Evolutionary conservation across 2,113 vertebrate genomes (phyloP).

Genomic region (Nannospalax galili): DNA sequence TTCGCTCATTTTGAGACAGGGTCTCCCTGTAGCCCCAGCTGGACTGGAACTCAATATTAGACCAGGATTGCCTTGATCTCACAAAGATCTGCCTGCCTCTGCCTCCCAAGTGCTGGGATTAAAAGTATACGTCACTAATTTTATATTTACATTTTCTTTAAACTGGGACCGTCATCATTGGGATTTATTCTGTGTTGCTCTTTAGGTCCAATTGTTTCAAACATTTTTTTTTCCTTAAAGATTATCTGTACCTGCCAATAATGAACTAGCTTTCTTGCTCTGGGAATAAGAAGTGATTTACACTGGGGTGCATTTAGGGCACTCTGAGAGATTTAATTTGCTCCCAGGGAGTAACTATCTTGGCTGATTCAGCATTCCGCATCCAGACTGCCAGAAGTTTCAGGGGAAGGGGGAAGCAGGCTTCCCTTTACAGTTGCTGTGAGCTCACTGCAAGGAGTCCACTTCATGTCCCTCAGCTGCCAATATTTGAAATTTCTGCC

Average conservation of each 20-base stretch:
- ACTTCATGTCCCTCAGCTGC: background rate
- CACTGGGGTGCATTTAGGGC: background rate
- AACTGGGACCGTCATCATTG: background rate
- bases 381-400: background rate
- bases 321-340: background rate
- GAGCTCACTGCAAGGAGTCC: fast-evolving
- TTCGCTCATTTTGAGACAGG: too few relatives aligned
- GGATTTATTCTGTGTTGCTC: background rate
- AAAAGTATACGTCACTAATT: too few relatives aligned
- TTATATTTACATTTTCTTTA: background rate
- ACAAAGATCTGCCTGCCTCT: too few relatives aligned
- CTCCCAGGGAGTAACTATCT: background rate
- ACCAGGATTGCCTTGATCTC: too few relatives aligned
- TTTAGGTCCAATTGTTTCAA: constrained; percentile 29
- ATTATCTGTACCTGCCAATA: background rate
- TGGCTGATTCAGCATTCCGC: background rate
- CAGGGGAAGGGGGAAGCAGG: background rate
- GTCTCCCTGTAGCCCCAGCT: too few relatives aligned
- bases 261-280: background rate
- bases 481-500: background rate
- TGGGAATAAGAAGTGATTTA: background rate
- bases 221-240: background rate
- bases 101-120: too few relatives aligned
- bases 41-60: too few relatives aligned
- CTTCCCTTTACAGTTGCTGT: background rate